Percentiles rank a stretch among this genome's conserved stretches.
phyloP scores from a whole-genome alignment of 2,797 vertebrate species.

The Micrastur ruficollis region DNA sequence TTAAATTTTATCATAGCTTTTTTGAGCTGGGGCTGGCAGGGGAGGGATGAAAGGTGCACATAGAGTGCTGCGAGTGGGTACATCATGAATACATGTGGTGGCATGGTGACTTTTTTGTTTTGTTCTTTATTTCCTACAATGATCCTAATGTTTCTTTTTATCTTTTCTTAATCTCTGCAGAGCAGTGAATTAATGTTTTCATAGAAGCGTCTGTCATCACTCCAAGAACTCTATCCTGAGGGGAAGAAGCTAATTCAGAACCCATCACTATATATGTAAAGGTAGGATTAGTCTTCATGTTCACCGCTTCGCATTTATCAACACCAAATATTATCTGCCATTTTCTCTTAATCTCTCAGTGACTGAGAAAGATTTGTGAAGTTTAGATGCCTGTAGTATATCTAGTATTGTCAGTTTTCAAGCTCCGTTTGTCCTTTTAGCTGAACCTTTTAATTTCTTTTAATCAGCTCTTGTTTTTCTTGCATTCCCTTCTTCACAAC shows the following conservation, averaged over 20 bases:
- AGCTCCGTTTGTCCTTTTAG: neutral
- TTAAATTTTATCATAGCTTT: neutral
- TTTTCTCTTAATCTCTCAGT: neutral
- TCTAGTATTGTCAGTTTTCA: neutral
- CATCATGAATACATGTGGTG: neutral
- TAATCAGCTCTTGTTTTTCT: neutral
- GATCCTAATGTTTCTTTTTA: conserved; percentile 38
- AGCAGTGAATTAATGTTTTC: conserved; percentile 55
- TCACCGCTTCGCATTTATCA: neutral
- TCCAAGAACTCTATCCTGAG: conserved; percentile 33
- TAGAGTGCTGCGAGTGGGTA: neutral
- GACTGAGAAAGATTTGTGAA: neutral
- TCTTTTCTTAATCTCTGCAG: conserved; percentile 17
- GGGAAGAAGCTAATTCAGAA: conserved; percentile 51
- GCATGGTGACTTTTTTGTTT: conserved; percentile 9
- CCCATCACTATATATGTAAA: neutral
- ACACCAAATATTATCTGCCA: neutral
- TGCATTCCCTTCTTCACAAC: neutral
- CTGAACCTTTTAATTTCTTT: neutral
- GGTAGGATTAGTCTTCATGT: neutral
- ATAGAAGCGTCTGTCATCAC: conserved; percentile 8
- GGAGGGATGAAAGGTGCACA: neutral
- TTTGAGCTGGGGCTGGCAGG: neutral
- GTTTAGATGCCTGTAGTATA: neutral
- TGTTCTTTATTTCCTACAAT: neutral